Conservation (phyloP, 2,888 invertebrate species). For the Chouioia cunea region DNA sequence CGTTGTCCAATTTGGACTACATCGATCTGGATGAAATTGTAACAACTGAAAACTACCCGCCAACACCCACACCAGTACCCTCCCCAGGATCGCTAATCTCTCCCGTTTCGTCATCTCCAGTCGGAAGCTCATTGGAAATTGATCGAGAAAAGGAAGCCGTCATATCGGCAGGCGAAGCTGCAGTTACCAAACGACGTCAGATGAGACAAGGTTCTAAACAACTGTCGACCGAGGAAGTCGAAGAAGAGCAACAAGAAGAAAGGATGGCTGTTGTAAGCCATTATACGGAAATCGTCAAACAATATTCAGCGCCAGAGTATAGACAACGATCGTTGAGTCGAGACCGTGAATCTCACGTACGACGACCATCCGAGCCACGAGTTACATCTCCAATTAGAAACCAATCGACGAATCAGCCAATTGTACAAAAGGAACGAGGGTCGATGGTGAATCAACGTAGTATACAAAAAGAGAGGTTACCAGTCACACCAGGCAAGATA, state of each 20-base stretch:
- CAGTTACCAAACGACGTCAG: constrained; percentile 62
- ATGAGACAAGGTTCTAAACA: constrained; percentile 56
- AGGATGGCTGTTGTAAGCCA: constrained; percentile 76
- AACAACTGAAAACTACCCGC: neutral
- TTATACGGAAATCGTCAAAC: constrained; percentile 84
- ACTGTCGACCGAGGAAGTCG: constrained; percentile 57
- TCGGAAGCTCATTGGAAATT: constrained; percentile 52
- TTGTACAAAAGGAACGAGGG: no score
- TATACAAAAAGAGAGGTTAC: constrained; percentile 25
- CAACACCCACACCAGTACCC: neutral
- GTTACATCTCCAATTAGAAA: constrained; percentile 14
- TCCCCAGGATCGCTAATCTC: no score
- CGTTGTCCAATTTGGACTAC: constrained; percentile 25
- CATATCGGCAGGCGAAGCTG: constrained; percentile 65
- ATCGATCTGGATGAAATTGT: neutral
- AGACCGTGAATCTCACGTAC: constrained; percentile 32
- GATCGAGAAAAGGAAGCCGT: constrained; percentile 65
- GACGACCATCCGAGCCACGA: constrained; percentile 27
- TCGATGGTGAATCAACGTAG: neutral
- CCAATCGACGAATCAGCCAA: neutral
- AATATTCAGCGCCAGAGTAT: constrained; percentile 71
- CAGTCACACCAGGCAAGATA: constrained; percentile 30
- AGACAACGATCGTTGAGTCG: constrained; percentile 43
- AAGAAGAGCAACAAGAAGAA: constrained; percentile 61
- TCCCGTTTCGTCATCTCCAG: no score